Percentiles rank a stretch among this genome's conserved stretches.
phyloP scores from a whole-genome alignment of 2,113 vertebrate genomes.

The Rhinichthys klamathensis region DNA sequence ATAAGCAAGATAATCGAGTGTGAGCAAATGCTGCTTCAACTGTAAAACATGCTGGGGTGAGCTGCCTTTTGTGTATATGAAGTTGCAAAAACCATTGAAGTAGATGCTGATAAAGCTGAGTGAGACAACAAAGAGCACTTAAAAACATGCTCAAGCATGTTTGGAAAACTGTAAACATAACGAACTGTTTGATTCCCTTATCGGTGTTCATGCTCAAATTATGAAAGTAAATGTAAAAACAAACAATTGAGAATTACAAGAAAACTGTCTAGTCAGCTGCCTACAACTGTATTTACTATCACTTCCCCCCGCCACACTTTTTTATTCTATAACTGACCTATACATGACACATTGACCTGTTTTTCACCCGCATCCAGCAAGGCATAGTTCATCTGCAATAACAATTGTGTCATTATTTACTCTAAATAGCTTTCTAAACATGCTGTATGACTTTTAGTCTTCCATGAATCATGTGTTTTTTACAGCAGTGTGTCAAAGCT shows the following conservation, averaged over 20 bases:
- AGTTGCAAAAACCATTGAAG: conserved; percentile 32
- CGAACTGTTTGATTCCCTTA: neutral
- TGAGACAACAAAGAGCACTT: neutral
- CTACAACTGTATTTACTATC: conserved; percentile 18
- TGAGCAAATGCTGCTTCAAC: conserved; percentile 49
- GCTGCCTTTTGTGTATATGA: conserved; percentile 25
- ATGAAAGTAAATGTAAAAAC: neutral
- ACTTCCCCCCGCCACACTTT: no score
- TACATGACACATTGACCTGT: neutral
- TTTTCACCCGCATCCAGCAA: neutral
- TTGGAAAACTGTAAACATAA: neutral
- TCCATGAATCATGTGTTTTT: neutral
- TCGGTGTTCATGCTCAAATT: neutral
- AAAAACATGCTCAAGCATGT: conserved; percentile 18
- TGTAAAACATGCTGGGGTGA: conserved; percentile 52
- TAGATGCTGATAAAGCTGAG: conserved; percentile 26
- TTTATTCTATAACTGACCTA: neutral
- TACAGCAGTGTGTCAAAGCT: neutral
- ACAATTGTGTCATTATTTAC: neutral
- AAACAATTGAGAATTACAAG: conserved; percentile 4
- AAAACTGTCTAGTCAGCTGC: conserved; percentile 21
- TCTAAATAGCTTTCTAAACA: conserved; percentile 7
- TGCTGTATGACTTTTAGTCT: neutral
- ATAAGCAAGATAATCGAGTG: conserved; percentile 46
- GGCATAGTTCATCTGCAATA: neutral